Evolutionary conservation across 2,113 vertebrate species (phyloP), one percentile per base, ranked within the genome.

Genomic region (Fulica atra): DNA sequence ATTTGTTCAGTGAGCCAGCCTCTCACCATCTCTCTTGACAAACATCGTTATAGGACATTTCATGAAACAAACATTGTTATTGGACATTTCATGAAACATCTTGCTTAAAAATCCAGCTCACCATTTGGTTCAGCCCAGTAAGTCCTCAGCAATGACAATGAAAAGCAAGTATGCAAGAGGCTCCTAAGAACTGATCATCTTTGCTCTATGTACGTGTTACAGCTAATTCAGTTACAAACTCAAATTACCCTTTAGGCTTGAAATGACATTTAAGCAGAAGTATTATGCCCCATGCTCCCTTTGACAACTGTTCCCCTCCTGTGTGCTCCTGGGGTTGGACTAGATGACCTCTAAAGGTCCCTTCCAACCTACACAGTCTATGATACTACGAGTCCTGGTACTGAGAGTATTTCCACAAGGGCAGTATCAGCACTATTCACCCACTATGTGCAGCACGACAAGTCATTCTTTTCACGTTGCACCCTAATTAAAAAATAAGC

Each of bases 401-500:
- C 54, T 10, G 11, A 17, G 35, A 83, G 42, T 5, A 21, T 64
- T 95, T 89, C 86, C 76, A 60, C 42, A 71, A 50, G 80, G 81
- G 63, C 76, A 29, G 7, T 11, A 28, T 3, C 70, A 33, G 33
- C 63, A 65, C 80, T 77, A 38, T 70, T 95, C 53, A 65, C 42
- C 72, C 60, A 5, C 63, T 48, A 0, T 3, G 9, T 66, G 65
- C 71, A 83, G 48, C 33, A 31, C 15, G 31, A 61, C 82, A 57
- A 79, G 81, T 68, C 69, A 73, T 57, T 92, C 79, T 78, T 89
- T 92, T 80, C 60, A 4, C 59, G 25, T 89, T 68, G 69, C 66
- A 56, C 61, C 3, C 81, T 66, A 89, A 93, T 87, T 91, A 80
- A 74, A 81, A 88, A 94, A 86, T 84, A 90, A 93, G 35, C 59